A percentile compares a stretch with the other conserved stretches of the same genome.
phyloP scores from a whole-genome alignment of 2,888 invertebrate genomes.

The Nomada hirtipes region DNA sequence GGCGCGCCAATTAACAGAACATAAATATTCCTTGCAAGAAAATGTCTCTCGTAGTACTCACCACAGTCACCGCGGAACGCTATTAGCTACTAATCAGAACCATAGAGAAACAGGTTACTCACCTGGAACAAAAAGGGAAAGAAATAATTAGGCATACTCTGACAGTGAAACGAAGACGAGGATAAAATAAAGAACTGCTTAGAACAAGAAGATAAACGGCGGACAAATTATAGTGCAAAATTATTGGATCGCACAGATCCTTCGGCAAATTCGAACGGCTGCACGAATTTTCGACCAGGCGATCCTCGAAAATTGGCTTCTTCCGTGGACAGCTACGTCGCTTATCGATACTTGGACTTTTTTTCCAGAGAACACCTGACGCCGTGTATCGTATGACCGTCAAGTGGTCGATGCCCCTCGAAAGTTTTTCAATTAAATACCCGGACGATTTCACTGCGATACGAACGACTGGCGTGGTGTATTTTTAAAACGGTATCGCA shows the following conservation, averaged over 20 bases:
- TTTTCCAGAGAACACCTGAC: constrained; percentile 46
- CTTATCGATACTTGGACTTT: constrained; percentile 15
- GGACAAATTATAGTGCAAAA: constrained; percentile 39
- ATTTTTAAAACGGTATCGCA: not conserved
- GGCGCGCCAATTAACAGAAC: no score
- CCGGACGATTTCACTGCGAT: not conserved
- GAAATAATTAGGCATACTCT: not conserved
- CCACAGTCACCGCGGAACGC: not conserved
- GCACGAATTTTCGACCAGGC: constrained; percentile 33
- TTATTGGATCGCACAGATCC: constrained; percentile 12
- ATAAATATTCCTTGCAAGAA: no score
- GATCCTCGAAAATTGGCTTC: constrained; percentile 50
- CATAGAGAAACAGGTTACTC: constrained; percentile 56
- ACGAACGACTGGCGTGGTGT: not conserved
- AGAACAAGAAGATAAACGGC: not conserved
- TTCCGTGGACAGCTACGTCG: constrained; percentile 41
- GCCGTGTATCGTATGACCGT: constrained; percentile 30
- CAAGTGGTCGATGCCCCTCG: not conserved
- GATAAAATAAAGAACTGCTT: no score
- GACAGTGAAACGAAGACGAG: no score
- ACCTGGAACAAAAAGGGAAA: constrained; percentile 66
- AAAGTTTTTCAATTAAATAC: constrained; percentile 12
- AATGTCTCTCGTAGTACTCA: constrained; percentile 32
- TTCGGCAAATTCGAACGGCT: not conserved
- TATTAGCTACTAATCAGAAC: not conserved